Conservation (phyloP, 2,888 invertebrate species). For the Cremastobaeus sp. region DNA sequence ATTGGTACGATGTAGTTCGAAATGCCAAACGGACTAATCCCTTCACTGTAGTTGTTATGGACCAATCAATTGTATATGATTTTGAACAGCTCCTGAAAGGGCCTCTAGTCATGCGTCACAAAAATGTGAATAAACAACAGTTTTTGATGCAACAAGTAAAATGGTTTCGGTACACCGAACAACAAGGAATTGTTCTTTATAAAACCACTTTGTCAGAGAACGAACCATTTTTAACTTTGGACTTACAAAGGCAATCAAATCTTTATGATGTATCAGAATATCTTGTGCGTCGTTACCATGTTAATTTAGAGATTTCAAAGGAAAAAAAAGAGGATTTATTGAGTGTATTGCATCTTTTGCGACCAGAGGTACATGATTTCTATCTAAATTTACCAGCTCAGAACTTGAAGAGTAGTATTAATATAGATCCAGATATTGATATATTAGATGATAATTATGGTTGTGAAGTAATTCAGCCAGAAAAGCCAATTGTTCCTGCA, state of each 20-base stretch:
- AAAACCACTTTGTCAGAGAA: constrained; percentile 29
- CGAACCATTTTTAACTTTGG: constrained; percentile 15
- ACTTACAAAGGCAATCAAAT: not conserved
- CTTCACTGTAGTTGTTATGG: constrained; percentile 17
- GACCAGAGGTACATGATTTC: too few species aligned
- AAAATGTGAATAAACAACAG: not conserved
- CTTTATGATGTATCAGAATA: too few species aligned
- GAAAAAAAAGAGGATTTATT: too few species aligned
- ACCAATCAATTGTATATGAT: constrained; percentile 16
- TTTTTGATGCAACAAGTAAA: constrained; percentile 3
- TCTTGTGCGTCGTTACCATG: too few species aligned
- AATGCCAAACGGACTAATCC: constrained; percentile 13
- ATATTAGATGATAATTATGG: too few species aligned
- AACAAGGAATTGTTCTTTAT: constrained; percentile 26
- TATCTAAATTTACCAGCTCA: too few species aligned
- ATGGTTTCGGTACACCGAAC: constrained; percentile 41
- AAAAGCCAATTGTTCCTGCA: too few species aligned
- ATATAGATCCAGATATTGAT: too few species aligned
- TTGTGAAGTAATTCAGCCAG: too few species aligned
- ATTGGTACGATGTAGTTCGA: constrained; percentile 34
- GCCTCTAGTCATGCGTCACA: constrained; percentile 9
- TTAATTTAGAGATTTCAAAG: too few species aligned
- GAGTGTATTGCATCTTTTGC: too few species aligned
- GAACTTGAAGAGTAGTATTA: too few species aligned
- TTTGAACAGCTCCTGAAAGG: constrained; percentile 14